Evolutionary conservation across 2,888 invertebrate species (phyloP).

Genomic region (Drosophila pseudotakahashii): DNA sequence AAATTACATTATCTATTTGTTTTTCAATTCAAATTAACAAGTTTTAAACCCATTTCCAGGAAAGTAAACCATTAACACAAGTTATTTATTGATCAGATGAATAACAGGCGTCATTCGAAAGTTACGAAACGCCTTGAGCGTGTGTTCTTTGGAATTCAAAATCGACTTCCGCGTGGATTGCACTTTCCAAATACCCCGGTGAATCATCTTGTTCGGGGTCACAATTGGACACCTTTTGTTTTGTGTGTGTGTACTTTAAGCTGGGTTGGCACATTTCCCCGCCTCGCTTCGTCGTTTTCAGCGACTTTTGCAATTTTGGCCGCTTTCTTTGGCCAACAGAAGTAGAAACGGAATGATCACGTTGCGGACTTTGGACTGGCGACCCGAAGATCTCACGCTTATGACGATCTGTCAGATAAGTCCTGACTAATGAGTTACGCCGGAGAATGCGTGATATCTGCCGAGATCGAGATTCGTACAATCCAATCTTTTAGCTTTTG

Average conservation of each 20-base stretch:
- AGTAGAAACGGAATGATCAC: conserved; percentile 19
- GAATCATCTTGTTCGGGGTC: conserved; percentile 46
- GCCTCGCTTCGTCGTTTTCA: conserved; percentile 8
- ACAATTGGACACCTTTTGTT: conserved; percentile 44
- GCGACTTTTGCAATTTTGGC: conserved; percentile 20
- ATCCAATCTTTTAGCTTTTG: conserved; percentile 21
- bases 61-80: neutral
- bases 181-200: conserved; percentile 30
- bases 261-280: conserved; percentile 20
- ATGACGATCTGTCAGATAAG: conserved; percentile 13
- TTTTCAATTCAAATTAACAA: too few species aligned
- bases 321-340: conserved; percentile 27
- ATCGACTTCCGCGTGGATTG: conserved; percentile 36
- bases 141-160: conserved; percentile 12
- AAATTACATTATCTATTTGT: too few species aligned
- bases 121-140: conserved; percentile 15
- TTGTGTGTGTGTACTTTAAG: neutral
- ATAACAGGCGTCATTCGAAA: conserved; percentile 6
- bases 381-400: neutral
- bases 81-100: neutral
- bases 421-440: conserved; percentile 10
- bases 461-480: neutral
- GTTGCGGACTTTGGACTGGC: conserved; percentile 26
- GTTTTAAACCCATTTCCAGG: too few species aligned
- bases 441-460: conserved; percentile 2